A percentile compares a stretch with the other conserved stretches of the same genome.
phyloP scores from a whole-genome alignment of 2,888 invertebrate species.

The Cataglyphis altisquamis region DNA sequence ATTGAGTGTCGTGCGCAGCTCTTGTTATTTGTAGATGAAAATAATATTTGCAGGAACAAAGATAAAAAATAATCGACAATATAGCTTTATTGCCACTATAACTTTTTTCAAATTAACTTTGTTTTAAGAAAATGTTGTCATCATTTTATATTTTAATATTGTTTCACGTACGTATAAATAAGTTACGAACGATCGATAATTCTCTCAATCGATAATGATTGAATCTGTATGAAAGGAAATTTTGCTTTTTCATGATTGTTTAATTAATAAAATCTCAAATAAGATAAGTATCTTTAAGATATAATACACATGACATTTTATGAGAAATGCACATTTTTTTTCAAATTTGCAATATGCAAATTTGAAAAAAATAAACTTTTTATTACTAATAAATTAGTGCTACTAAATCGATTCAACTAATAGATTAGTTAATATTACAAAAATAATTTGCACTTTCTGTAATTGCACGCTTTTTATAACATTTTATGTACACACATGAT shows the following conservation, averaged over 20 bases:
- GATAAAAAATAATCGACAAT: neutral
- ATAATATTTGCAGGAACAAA: neutral
- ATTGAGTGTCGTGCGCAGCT: neutral
- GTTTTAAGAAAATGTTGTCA: neutral
- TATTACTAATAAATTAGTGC: neutral
- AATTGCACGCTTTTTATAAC: constrained; percentile 5
- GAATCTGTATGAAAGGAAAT: neutral
- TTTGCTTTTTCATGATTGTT: neutral
- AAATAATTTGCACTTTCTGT: constrained; percentile 6
- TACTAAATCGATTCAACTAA: too few relatives aligned
- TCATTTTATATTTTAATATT: neutral
- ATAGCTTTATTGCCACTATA: neutral
- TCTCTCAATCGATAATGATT: neutral
- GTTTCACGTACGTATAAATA: neutral
- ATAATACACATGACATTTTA: neutral
- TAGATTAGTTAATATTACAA: neutral
- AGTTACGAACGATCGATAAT: neutral
- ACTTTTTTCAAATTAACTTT: neutral
- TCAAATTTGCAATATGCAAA: neutral
- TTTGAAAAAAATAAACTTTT: too few relatives aligned
- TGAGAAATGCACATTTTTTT: neutral
- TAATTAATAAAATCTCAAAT: neutral
- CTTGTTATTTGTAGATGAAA: neutral
- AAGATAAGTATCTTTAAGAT: neutral
- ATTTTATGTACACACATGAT: neutral